Percentiles rank a stretch among this genome's conserved stretches.
phyloP scores from a whole-genome alignment of 2,888 invertebrate species.

The Congeria kusceri region DNA sequence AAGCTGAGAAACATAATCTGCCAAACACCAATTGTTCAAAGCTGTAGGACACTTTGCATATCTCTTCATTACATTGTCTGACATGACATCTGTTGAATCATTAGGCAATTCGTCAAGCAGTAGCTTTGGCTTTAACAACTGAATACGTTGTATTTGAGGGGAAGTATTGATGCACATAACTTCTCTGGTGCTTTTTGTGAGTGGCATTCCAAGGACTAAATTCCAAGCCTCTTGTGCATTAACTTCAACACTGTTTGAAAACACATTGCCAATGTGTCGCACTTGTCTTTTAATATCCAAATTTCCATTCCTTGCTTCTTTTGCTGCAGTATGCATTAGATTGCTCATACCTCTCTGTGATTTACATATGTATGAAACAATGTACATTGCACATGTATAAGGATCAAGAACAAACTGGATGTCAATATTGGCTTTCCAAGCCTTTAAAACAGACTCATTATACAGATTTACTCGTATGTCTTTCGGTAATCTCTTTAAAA shows the following conservation, averaged over 20 bases:
- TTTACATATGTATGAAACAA: slow-evolving; percentile 58
- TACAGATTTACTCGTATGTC: slow-evolving; percentile 54
- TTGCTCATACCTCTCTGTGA: slow-evolving; percentile 57
- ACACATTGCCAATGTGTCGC: slow-evolving; percentile 55
- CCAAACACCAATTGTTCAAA: slow-evolving; percentile 52
- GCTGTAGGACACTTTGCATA: slow-evolving; percentile 58
- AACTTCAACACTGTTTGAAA: slow-evolving; percentile 55
- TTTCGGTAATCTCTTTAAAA: slow-evolving; percentile 44
- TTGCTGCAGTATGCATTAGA: slow-evolving; percentile 41
- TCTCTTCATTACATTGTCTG: slow-evolving; percentile 48
- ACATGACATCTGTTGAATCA: slow-evolving; percentile 56
- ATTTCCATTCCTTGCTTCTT: no score
- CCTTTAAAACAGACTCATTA: slow-evolving; percentile 35
- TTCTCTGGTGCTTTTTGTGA: slow-evolving; percentile 52
- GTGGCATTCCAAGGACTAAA: slow-evolving; percentile 61
- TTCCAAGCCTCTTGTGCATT: slow-evolving; percentile 65
- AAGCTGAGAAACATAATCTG: slow-evolving; percentile 55
- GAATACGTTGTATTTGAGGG: slow-evolving; percentile 42
- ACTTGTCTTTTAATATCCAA: slow-evolving; percentile 34
- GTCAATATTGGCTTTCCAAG: slow-evolving; percentile 51
- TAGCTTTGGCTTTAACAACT: slow-evolving; percentile 48
- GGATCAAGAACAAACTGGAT: slow-evolving; percentile 34
- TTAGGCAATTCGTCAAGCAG: slow-evolving; percentile 48
- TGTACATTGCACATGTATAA: slow-evolving; percentile 36
- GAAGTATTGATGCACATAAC: slow-evolving; percentile 62